Base-by-base conservation (phyloP, 2,888 invertebrate genomes). In the Oasisia sp. region DNA sequence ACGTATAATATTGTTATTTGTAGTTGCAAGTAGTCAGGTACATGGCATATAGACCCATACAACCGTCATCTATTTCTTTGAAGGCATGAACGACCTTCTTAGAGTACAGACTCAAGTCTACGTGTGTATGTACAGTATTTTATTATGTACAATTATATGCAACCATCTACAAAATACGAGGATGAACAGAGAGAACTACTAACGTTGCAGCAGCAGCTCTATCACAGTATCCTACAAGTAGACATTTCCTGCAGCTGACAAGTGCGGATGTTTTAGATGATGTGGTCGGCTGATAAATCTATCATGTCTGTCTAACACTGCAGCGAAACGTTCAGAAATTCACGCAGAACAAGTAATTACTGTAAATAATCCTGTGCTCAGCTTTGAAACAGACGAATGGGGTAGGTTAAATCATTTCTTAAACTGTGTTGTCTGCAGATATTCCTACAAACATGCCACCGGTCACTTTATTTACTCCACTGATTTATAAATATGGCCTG, bases 141-240 rank as follows among this genome's bases (percentile, higher is more conserved):
- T 74, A 74, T 74, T 74, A 74, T 74, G 74, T 74, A 74, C 74
- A 74, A 74, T 74, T 74, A 74, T 74, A 74, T 74, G 74, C 74
- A 74, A 74, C 74, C 74, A 27, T 74, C 74, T 74, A 74, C 74
- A 74, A 74, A n/a, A 50, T 50, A 74, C 74, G 27, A 74, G 27
- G 74, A 74, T 74, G 74, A 74, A 74, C 27, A 19, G 74, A 74
- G 27, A 7, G 19, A 74, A 74, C 74, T 74, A 27, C 74, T 27
- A 74, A 7, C 74, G 27, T 1, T 19, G 27, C 74, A 74, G 74
- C 74, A 74, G 74, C 74, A 74, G 74, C 5, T 27, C 27, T 27
- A 74, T n/a, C 74, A 74, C 74, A 74, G 74, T n/a, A 74, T 74
- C n/a, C n/a, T 27, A 74, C 74, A 74, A 74, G 27, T n/a, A 74